Evolutionary conservation across 2,113 vertebrate genomes (phyloP), one percentile per base, ranked within the genome.

Genomic region (Bolborhynchus lineola): DNA sequence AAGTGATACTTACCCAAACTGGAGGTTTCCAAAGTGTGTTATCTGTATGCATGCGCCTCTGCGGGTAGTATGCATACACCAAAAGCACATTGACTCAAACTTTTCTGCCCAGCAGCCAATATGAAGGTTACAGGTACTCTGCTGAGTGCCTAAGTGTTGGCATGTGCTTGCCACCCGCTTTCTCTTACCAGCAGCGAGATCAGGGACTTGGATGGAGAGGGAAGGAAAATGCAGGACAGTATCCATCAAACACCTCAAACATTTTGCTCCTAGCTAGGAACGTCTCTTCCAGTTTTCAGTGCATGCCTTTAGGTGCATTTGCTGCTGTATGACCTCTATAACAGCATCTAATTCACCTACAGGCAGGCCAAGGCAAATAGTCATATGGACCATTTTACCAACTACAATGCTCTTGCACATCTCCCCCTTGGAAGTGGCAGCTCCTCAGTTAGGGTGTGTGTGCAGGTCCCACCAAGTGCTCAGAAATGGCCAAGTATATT

Each of bases 1-100:
- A 93, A 79, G 74, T 23, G 21, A 93, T 96, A 97, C 96, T 97
- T 95, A 97, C 96, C 96, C 33, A n/a, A 59, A 25, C 21, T 62
- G 86, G 77, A 89, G 69, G 52, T 33, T 85, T 86, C 89, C 93
- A 60, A 83, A 93, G 72, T 19, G 84, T n/a, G 17, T 69, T 77
- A 70, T 21, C 49, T 87, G 93, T 89, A 82, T 87, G 95, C 95
- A 92, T 64, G 86, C 57, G 86, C 91, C 89, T 86, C 91, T 92
- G 86, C 1, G 13, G 47, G 77, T 53, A 84, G 77, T 68, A 95
- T 92, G 93, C 91, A 97, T 84, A 92, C 93, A 68, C 52, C 86
- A 64, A 79, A 67, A 67, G 69, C 83, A 68, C 86, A 55, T 63
- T 39, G 59, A 69, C 90, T 39, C 83, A 88, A 84, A 55, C 60